These are phyloP conservation scores for Intellagama lesueurii DNA, from an alignment of 2,797 vertebrate species.

Conservation along the genomic window DNA sequence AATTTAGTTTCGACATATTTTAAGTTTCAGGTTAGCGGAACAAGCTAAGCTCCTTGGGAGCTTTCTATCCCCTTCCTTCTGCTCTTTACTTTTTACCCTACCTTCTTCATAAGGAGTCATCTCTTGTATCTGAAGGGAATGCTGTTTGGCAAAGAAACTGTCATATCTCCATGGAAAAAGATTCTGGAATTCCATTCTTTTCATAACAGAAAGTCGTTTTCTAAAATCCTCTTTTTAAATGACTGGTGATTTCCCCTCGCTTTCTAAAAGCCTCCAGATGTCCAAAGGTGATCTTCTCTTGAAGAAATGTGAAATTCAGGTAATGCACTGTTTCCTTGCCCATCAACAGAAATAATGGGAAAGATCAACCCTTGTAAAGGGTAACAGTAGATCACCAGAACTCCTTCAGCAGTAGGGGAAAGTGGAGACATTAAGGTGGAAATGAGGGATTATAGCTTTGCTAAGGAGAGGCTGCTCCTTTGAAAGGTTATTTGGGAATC, in stretches of 20 bases:
- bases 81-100: conserved; percentile 57
- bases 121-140: conserved; percentile 60
- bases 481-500: conserved; percentile 17
- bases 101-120: conserved; percentile 64
- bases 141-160: conserved; percentile 65
- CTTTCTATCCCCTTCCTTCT: conserved; percentile 29
- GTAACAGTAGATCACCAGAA: conserved; percentile 86
- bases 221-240: conserved; percentile 55
- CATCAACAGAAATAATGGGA: conserved; percentile 80
- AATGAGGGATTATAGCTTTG: conserved; percentile 80
- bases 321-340: conserved; percentile 77
- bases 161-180: conserved; percentile 64
- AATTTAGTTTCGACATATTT: conserved; percentile 61
- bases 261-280: conserved; percentile 69
- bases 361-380: conserved; percentile 80
- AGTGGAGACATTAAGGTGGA: conserved; percentile 82
- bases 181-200: conserved; percentile 52
- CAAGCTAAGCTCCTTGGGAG: neutral
- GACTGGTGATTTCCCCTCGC: conserved; percentile 44
- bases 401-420: conserved; percentile 75
- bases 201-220: conserved; percentile 56
- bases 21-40: conserved; percentile 50
- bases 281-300: conserved; percentile 79
- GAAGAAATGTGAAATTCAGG: conserved; percentile 77
- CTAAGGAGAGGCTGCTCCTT: conserved; percentile 61